Conservation (phyloP, 2,113 vertebrate species). For the Mustelus asterias region DNA sequence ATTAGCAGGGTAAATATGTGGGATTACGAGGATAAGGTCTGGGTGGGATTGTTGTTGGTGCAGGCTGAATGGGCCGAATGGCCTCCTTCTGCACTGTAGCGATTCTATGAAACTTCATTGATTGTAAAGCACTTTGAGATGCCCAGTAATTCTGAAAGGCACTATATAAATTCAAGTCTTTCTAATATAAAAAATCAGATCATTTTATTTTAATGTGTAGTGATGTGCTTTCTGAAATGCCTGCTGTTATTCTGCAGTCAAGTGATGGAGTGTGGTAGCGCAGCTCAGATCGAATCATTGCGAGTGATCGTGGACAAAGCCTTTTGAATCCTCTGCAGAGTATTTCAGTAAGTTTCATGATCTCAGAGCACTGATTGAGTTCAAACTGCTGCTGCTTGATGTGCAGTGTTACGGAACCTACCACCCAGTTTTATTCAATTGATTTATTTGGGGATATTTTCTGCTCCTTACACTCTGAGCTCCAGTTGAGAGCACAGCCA, state of each 20-base stretch:
- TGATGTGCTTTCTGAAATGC: not conserved
- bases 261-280: not conserved
- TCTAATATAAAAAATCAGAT: not conserved
- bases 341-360: not conserved
- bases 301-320: not conserved
- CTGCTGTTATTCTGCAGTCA: not conserved
- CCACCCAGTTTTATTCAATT: not conserved
- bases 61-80: too few relatives aligned
- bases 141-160: not conserved
- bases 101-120: not conserved
- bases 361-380: not conserved
- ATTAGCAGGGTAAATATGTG: too few relatives aligned
- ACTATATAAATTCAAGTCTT: not conserved
- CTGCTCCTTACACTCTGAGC: not conserved
- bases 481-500: not conserved
- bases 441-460: not conserved
- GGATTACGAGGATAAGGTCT: too few relatives aligned
- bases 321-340: not conserved
- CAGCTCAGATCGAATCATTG: not conserved
- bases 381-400: not conserved
- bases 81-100: too few relatives aligned
- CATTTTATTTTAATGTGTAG: not conserved
- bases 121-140: not conserved
- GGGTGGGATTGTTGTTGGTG: too few relatives aligned
- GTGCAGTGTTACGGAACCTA: not conserved